A percentile compares a stretch with the other conserved stretches of the same genome.
Conservation (phyloP, 2,797 vertebrate genomes). For the Liasis olivaceus region DNA sequence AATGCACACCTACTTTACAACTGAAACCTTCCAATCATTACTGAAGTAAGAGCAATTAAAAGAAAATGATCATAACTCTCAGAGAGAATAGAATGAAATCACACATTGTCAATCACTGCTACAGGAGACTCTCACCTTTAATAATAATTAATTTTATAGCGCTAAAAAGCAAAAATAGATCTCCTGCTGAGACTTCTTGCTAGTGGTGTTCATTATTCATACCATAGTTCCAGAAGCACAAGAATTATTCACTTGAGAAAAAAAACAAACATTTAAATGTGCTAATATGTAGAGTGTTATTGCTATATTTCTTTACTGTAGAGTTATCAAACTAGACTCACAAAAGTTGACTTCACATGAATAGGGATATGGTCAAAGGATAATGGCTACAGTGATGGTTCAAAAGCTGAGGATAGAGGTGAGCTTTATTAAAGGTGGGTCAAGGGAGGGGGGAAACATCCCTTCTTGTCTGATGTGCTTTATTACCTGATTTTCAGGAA, state of each 20-base stretch:
- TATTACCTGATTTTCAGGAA: neutral
- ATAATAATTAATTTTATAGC: conserved; percentile 21
- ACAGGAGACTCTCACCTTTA: neutral
- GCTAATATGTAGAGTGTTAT: neutral
- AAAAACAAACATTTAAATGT: conserved; percentile 1
- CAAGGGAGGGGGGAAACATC: no score
- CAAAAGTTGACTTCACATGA: neutral
- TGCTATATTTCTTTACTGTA: neutral
- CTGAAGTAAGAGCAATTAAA: neutral
- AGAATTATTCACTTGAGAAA: conserved; percentile 2
- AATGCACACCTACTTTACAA: neutral
- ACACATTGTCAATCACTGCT: neutral
- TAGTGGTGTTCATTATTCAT: conserved; percentile 4
- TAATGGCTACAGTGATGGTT: neutral
- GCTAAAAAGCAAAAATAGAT: neutral
- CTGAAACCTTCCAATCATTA: neutral
- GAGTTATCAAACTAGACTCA: neutral
- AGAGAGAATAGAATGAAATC: conserved; percentile 13
- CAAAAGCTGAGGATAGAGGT: neutral
- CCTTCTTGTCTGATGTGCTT: neutral
- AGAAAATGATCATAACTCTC: neutral
- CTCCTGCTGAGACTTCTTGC: conserved; percentile 7
- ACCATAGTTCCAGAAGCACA: neutral
- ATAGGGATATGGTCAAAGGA: neutral
- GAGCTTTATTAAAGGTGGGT: neutral